These are phyloP conservation scores for Chrysochloris asiatica DNA, from an alignment of 2,113 vertebrate genomes.

Conservation along the genomic window DNA sequence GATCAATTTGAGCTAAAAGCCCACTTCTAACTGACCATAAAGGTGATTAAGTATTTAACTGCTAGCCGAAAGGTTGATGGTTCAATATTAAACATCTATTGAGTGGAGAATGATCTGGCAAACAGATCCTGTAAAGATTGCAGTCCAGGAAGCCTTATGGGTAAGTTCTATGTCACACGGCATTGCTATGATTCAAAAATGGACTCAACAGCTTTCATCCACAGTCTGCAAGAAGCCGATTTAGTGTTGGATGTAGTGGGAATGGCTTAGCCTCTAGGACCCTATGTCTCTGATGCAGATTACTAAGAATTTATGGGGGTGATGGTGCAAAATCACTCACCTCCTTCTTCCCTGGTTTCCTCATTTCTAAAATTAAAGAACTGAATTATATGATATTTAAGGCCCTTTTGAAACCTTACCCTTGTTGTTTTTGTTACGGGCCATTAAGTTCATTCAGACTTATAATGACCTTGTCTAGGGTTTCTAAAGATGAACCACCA, in stretches of 20 bases:
- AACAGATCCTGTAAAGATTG: neutral
- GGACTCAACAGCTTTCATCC: neutral
- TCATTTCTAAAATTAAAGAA: constrained; percentile 1
- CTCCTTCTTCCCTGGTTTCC: neutral
- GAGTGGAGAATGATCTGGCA: too few relatives aligned
- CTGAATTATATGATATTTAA: neutral
- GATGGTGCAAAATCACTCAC: neutral
- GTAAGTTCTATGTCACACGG: neutral
- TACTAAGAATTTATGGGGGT: neutral
- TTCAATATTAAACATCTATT: too few relatives aligned
- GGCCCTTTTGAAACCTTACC: neutral
- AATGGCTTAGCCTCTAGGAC: neutral
- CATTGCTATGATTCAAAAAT: neutral
- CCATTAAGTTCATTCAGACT: too few relatives aligned
- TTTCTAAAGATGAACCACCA: too few relatives aligned
- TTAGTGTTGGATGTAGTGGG: neutral
- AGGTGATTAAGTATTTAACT: neutral
- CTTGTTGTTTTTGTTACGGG: too few relatives aligned
- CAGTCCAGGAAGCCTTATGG: neutral
- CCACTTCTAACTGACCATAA: neutral
- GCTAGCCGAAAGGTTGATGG: neutral
- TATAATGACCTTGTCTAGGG: too few relatives aligned
- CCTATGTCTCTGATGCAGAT: neutral
- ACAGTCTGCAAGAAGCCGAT: neutral
- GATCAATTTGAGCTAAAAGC: neutral